These are phyloP conservation scores for Nothobranchius furzeri DNA, from an alignment of 2,113 vertebrate species.

Conservation along the genomic window DNA sequence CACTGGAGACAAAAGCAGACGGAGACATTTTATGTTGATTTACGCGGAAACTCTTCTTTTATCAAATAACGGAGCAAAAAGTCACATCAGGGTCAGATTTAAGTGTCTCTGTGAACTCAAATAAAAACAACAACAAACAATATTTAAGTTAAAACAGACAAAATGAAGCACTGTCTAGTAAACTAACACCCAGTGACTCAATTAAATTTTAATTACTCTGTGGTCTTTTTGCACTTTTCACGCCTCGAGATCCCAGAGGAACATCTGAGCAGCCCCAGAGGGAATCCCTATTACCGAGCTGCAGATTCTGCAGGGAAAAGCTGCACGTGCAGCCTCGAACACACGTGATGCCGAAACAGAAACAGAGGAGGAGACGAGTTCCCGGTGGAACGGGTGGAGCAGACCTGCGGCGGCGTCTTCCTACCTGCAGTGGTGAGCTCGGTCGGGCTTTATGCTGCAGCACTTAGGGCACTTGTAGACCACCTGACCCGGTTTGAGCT, in stretches of 20 bases:
- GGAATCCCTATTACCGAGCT: slow-evolving; percentile 33
- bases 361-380: slow-evolving; percentile 6
- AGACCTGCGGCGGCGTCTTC: slow-evolving; percentile 1
- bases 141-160: too few relatives aligned
- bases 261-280: slow-evolving; percentile 24
- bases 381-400: slow-evolving; percentile 3
- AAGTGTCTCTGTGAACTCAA: too few relatives aligned
- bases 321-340: background rate
- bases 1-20: slow-evolving; percentile 71
- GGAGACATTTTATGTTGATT: too few relatives aligned
- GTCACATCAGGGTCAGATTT: too few relatives aligned
- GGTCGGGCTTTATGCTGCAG: slow-evolving; percentile 98
- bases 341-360: background rate
- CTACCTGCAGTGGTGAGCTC: slow-evolving; percentile 98
- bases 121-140: too few relatives aligned
- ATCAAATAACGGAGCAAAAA: too few relatives aligned
- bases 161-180: background rate
- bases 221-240: slow-evolving; percentile 54
- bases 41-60: too few relatives aligned
- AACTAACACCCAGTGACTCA: slow-evolving; percentile 19
- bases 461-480: slow-evolving; percentile 99
- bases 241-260: slow-evolving; percentile 31
- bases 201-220: slow-evolving; percentile 55
- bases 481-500: slow-evolving; percentile 96
- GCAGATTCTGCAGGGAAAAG: slow-evolving; percentile 43